Conservation (phyloP, 2,888 invertebrate species). For the Meandrusa payeni region DNA sequence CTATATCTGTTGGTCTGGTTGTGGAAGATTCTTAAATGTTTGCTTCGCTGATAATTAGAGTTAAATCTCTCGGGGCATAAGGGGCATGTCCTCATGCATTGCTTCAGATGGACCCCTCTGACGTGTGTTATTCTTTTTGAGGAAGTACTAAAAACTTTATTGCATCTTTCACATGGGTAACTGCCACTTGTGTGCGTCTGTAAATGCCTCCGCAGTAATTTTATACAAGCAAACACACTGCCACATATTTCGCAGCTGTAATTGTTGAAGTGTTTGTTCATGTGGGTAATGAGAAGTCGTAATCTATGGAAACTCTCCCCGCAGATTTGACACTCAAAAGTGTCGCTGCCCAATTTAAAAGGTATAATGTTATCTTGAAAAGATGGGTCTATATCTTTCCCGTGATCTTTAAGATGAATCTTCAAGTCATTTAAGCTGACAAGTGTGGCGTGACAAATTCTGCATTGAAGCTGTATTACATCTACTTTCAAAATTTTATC, state of each 20-base stretch:
- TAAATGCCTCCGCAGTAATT: slow-evolving; percentile 49
- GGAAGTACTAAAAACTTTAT: slow-evolving; percentile 57
- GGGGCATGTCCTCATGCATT: slow-evolving; percentile 51
- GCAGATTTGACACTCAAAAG: slow-evolving; percentile 59
- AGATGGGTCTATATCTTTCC: slow-evolving; percentile 43
- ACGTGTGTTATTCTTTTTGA: slow-evolving; percentile 51
- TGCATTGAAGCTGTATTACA: slow-evolving; percentile 50
- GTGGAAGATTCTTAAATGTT: slow-evolving; percentile 57
- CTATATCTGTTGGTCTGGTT: slow-evolving; percentile 48
- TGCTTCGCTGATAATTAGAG: slow-evolving; percentile 58
- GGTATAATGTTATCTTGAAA: slow-evolving; percentile 59
- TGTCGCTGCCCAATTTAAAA: slow-evolving; percentile 49
- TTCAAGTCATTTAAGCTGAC: slow-evolving; percentile 44
- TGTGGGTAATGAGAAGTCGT: slow-evolving; percentile 56
- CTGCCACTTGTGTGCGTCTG: slow-evolving; percentile 52
- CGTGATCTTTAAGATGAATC: slow-evolving; percentile 51
- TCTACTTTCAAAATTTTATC: slow-evolving; percentile 60
- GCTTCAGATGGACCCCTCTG: slow-evolving; percentile 57
- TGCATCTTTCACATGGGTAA: slow-evolving; percentile 59
- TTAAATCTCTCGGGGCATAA: slow-evolving; percentile 61
- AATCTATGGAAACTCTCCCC: slow-evolving; percentile 49
- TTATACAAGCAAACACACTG: slow-evolving; percentile 49
- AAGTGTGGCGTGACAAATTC: slow-evolving; percentile 43
- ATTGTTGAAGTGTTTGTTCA: slow-evolving; percentile 66
- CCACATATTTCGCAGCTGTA: slow-evolving; percentile 66